Conservation (phyloP, 2,797 vertebrate genomes). For the Eptatretus atami region DNA sequence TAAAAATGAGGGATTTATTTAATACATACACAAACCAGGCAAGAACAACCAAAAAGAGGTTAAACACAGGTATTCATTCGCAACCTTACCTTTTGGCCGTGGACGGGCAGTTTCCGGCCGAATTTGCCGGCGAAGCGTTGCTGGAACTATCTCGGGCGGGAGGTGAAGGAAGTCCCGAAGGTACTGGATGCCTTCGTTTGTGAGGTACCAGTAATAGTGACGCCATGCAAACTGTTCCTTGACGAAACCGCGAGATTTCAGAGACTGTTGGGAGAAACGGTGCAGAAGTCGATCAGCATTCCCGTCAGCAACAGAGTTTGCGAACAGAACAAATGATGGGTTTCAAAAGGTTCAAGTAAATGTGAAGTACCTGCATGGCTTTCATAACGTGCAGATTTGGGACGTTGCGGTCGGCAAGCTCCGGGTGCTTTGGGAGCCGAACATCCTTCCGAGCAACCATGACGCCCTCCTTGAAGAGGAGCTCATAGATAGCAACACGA, state of each 20-base stretch:
- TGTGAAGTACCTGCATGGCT: slow-evolving; percentile 52
- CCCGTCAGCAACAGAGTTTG: neutral
- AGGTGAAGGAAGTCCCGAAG: slow-evolving; percentile 84
- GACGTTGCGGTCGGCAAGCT: slow-evolving; percentile 83
- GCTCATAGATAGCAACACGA: slow-evolving; percentile 85
- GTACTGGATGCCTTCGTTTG: slow-evolving; percentile 95
- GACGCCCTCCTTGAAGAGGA: slow-evolving; percentile 96
- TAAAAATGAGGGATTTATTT: neutral
- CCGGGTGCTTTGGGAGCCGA: slow-evolving; percentile 72
- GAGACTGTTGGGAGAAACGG: slow-evolving; percentile 23
- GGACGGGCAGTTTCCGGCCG: slow-evolving; percentile 79
- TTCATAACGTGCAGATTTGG: slow-evolving; percentile 98
- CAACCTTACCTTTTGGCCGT: slow-evolving; percentile 47
- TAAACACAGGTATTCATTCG: too few species aligned
- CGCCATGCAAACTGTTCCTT: slow-evolving; percentile 99
- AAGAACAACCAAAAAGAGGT: too few species aligned
- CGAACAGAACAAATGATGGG: slow-evolving; percentile 6
- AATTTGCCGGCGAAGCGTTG: slow-evolving; percentile 64
- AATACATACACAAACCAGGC: too few species aligned
- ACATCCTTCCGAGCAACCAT: slow-evolving; percentile 98
- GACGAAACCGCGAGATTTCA: slow-evolving; percentile 87
- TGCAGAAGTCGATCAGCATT: neutral
- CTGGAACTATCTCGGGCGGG: slow-evolving; percentile 81
- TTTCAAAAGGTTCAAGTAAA: neutral
- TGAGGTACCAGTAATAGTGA: slow-evolving; percentile 96